phyloP scores from a whole-genome alignment of 2,113 vertebrate genomes.

The Phalacrocorax brasilianus region DNA sequence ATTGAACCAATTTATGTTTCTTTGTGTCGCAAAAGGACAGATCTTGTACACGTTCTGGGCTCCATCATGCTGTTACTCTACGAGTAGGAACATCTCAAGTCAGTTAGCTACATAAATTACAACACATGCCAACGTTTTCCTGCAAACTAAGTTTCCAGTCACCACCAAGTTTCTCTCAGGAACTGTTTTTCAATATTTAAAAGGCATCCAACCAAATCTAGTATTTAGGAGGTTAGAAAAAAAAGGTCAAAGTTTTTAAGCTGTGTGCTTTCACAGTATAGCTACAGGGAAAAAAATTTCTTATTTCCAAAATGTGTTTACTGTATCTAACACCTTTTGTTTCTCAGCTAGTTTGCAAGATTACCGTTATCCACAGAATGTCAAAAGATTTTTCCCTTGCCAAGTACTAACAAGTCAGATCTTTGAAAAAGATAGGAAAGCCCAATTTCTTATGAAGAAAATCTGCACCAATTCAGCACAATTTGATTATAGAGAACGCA shows the following conservation, averaged over 20 bases:
- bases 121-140: not conserved
- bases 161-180: not conserved
- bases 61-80: fast-evolving
- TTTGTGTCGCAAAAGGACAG: not conserved
- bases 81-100: not conserved
- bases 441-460: not conserved
- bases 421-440: not conserved
- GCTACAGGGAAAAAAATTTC: not conserved
- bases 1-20: not conserved
- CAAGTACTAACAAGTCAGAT: not conserved
- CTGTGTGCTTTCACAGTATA: not conserved
- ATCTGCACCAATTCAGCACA: not conserved
- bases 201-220: not conserved
- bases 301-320: not conserved
- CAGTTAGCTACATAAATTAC: not conserved
- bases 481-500: not conserved
- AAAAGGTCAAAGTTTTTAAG: not conserved
- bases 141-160: not conserved
- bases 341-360: not conserved
- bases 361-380: not conserved
- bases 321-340: not conserved
- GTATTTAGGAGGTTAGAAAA: not conserved
- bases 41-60: fast-evolving
- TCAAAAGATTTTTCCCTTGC: not conserved
- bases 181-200: not conserved